Evolutionary conservation across 1,140 invertebrate species (phyloP), one percentile per base, ranked within the genome.

Genomic region (Brachionus sp.): DNA sequence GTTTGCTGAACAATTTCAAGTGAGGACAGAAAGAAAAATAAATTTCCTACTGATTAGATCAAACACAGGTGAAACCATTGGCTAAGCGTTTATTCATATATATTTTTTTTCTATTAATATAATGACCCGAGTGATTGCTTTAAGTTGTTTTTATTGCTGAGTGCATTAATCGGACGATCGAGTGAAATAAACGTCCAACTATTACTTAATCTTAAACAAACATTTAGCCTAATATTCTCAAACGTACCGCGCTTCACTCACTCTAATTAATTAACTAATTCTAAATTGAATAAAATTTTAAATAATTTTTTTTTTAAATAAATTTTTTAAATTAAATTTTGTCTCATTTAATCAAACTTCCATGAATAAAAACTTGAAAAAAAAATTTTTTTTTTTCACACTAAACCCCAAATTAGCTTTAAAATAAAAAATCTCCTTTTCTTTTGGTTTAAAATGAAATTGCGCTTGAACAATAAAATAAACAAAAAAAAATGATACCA

Each of bases 31-130:
- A 70, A 70, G 29, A 70, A 70, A 70, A 70, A 70, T 23, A 70
- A 70, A 70, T 70, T 70, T 19, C 66, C 66, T 70, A 70, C 66
- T 70, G 66, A 70, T 37, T 70, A 70, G 66, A 70, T 70, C 66
- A 70, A 70, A 70, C 35, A 70, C 66, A 70, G 66, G 66, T 70
- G 66, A 70, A 29, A 42, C 37, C 66, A 70, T 70, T 39, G 66
- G 35, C 35, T 39, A 70, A 66, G 33, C 29, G 13, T 33, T n/a
- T 46, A 29, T 29, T 29, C 29, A 29, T 29, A 29, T 29, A 29
- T 29, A 2, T 29, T 53, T 57, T n/a, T 57, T 7, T 57, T n/a
- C n/a, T n/a, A n/a, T n/a, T n/a, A n/a, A n/a, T n/a, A n/a, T 57
- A 57, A 57, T 57, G 50, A 57, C 50, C 50, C 50, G 50, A 57